These are phyloP conservation scores for Ormyrus rosae DNA, from an alignment of 2,888 invertebrate species.

Conservation along the genomic window DNA sequence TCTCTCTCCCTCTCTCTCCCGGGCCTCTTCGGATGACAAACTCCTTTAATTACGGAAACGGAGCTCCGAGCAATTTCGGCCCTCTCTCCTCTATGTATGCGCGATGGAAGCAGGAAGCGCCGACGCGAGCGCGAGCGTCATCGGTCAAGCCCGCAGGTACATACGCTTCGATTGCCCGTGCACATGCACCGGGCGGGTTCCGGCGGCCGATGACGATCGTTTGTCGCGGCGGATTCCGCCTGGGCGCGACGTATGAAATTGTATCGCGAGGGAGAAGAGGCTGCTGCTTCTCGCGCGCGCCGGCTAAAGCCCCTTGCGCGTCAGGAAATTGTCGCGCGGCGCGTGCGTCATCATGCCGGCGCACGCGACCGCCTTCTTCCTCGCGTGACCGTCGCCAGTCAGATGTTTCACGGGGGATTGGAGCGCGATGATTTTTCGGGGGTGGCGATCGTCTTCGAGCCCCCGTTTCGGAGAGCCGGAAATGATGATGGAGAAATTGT, in stretches of 20 bases:
- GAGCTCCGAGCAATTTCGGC: slow-evolving; percentile 56
- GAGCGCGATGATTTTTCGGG: slow-evolving; percentile 24
- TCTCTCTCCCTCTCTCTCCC: slow-evolving; percentile 15
- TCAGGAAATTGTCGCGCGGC: slow-evolving; percentile 39
- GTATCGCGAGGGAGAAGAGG: slow-evolving; percentile 13
- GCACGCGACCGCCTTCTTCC: slow-evolving; percentile 24
- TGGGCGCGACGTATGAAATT: slow-evolving; percentile 36
- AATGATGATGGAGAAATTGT: slow-evolving; percentile 41
- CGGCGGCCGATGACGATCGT: slow-evolving; percentile 24
- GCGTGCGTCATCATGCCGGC: slow-evolving; percentile 12
- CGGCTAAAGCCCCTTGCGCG: background rate
- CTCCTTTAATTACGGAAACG: slow-evolving; percentile 73
- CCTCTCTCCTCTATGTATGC: background rate
- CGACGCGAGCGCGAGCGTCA: slow-evolving; percentile 5
- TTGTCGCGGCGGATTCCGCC: slow-evolving; percentile 34
- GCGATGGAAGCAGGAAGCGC: slow-evolving; percentile 4
- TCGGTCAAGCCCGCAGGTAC: slow-evolving; percentile 27
- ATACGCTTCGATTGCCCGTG: slow-evolving; percentile 2
- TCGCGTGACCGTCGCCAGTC: background rate
- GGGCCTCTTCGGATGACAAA: slow-evolving; percentile 69
- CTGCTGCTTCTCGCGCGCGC: background rate
- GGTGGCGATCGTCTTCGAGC: background rate
- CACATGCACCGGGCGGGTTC: background rate
- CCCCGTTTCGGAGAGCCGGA: background rate
- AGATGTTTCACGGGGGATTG: slow-evolving; percentile 1